Evolutionary conservation across 1,140 invertebrate genomes (phyloP).

Genomic region (Eufriesea mexicana): DNA sequence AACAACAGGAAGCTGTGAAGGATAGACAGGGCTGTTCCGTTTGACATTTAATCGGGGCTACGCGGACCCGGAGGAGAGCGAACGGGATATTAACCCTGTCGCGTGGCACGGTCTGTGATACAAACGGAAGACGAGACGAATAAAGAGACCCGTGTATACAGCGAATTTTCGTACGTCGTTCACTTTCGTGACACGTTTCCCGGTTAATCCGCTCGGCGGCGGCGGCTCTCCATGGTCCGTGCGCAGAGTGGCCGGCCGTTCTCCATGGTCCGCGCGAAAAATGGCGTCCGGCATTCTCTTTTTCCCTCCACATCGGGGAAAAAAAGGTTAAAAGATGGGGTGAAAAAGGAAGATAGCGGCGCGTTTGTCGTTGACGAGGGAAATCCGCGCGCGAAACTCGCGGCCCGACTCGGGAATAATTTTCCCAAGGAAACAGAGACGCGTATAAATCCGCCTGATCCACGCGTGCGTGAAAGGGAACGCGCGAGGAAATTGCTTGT

Average conservation of each 20-base stretch:
- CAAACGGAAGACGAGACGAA: no score
- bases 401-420: constrained; percentile 1
- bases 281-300: no score
- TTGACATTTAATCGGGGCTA: no score
- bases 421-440: constrained; percentile 2
- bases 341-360: background rate
- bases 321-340: background rate
- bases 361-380: constrained; percentile 10
- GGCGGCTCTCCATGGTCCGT: background rate
- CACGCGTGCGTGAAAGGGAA: background rate
- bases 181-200: background rate
- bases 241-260: no score
- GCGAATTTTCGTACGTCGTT: background rate
- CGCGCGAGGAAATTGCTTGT: background rate
- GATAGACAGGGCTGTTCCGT: no score
- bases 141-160: background rate
- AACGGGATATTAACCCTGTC: background rate
- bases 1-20: no score
- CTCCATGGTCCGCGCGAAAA: no score
- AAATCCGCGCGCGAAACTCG: background rate
- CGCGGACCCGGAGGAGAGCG: background rate
- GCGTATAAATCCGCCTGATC: background rate
- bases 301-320: no score
- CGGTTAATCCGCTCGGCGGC: constrained; percentile 4
- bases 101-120: background rate